Conservation (phyloP, 2,888 invertebrate species). For the Elgonia sp. region DNA sequence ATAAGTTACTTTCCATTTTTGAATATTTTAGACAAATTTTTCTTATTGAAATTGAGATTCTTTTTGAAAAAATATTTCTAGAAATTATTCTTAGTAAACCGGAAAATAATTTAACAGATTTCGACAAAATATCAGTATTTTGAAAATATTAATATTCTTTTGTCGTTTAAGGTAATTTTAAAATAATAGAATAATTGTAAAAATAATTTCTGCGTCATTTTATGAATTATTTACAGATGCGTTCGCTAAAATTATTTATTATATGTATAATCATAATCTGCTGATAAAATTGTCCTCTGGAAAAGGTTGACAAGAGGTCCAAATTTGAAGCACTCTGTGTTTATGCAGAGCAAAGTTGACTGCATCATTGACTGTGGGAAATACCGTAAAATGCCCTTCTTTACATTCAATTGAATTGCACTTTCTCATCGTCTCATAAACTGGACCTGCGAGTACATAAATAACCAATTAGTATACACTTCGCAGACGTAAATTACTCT, state of each 20-base stretch:
- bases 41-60: too few species aligned
- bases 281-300: constrained; percentile 79
- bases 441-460: constrained; percentile 88
- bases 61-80: too few species aligned
- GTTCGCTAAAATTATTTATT: background rate
- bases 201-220: background rate
- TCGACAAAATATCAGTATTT: too few species aligned
- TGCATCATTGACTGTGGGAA: constrained; percentile 92
- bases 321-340: constrained; percentile 80
- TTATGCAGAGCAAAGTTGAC: constrained; percentile 86
- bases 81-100: too few species aligned
- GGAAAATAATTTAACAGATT: too few species aligned
- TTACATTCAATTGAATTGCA: constrained; percentile 89
- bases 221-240: constrained; percentile 62
- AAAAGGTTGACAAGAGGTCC: constrained; percentile 77
- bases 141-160: too few species aligned
- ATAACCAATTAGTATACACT: background rate
- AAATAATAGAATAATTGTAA: background rate
- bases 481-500: too few species aligned
- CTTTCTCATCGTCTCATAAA: constrained; percentile 90
- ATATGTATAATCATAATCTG: constrained; percentile 68
- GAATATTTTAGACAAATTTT: too few species aligned
- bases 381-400: constrained; percentile 88
- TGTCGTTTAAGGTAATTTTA: too few species aligned
- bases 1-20: too few species aligned